Evolutionary conservation across 2,797 vertebrate genomes (phyloP).

Genomic region (Denticeps clupeoides): DNA sequence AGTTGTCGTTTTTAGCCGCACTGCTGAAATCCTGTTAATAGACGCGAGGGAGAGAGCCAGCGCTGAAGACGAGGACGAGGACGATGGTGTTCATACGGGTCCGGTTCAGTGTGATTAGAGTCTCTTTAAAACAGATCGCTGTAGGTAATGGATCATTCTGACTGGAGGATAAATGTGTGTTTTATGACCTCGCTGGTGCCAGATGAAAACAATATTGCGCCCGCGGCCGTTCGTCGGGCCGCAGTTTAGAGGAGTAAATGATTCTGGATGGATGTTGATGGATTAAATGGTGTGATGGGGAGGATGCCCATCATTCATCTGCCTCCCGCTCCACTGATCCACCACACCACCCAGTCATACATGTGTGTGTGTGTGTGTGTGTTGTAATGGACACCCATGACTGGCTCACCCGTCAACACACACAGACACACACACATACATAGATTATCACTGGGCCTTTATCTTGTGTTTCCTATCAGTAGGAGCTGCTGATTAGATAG

Average conservation of each 20-base stretch:
- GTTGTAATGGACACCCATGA: too few species aligned
- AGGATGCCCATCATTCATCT: constrained; percentile 30
- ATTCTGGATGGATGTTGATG: constrained; percentile 39
- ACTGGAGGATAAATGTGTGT: constrained; percentile 46
- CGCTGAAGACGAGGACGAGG: too few species aligned
- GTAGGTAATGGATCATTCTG: constrained; percentile 47
- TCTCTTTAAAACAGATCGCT: constrained; percentile 5
- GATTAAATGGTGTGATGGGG: constrained; percentile 40
- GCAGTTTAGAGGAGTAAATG: constrained; percentile 29
- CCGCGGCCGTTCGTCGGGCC: constrained; percentile 18
- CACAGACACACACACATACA: too few species aligned
- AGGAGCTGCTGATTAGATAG: not conserved
- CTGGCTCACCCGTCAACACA: too few species aligned
- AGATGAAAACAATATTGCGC: constrained; percentile 45
- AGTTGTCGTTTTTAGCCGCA: too few species aligned
- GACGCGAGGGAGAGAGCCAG: too few species aligned
- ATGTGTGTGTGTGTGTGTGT: not conserved
- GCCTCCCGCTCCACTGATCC: constrained; percentile 36
- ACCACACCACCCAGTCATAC: constrained; percentile 23
- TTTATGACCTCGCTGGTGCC: constrained; percentile 44
- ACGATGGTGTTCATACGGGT: too few species aligned
- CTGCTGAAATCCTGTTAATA: too few species aligned
- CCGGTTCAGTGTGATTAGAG: too few species aligned
- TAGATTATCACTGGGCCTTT: too few species aligned
- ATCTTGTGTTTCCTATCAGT: too few species aligned